phyloP scores from a whole-genome alignment of 1,140 invertebrate species.

The Pachypeltis micranthus region DNA sequence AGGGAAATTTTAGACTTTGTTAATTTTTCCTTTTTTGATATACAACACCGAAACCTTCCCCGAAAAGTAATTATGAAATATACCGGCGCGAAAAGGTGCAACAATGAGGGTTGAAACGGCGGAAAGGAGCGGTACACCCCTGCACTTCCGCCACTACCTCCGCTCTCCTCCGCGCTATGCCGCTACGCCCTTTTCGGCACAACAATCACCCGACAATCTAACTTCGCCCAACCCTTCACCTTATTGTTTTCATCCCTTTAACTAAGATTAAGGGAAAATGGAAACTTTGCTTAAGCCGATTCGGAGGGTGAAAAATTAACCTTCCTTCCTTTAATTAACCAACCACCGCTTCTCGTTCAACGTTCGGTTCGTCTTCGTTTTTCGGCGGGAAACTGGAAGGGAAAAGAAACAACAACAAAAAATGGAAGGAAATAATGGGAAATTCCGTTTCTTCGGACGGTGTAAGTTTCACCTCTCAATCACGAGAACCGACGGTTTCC shows the following conservation, averaged over 20 bases:
- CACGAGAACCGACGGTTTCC: too few species aligned
- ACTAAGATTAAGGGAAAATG: slow-evolving; percentile 15
- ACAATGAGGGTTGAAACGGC: slow-evolving; percentile 10
- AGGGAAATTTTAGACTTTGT: slow-evolving; percentile 17
- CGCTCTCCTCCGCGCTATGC: too few species aligned
- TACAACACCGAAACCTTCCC: slow-evolving; percentile 12
- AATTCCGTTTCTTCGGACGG: too few species aligned
- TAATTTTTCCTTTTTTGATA: slow-evolving; percentile 17
- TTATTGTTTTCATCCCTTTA: slow-evolving; percentile 15
- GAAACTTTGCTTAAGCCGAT: not conserved
- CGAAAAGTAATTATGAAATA: slow-evolving; percentile 16
- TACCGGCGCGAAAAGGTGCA: slow-evolving; percentile 11
- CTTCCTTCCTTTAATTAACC: slow-evolving; percentile 4
- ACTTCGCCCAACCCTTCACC: slow-evolving; percentile 8
- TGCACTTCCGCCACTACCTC: too few species aligned
- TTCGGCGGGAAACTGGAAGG: too few species aligned
- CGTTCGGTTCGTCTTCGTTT: too few species aligned
- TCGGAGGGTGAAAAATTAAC: not conserved
- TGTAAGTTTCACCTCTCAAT: too few species aligned
- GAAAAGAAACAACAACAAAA: too few species aligned
- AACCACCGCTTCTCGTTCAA: too few species aligned
- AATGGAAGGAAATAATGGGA: too few species aligned
- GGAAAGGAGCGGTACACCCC: too few species aligned
- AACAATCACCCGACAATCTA: slow-evolving; percentile 16
- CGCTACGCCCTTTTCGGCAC: not conserved